Evolutionary conservation across 1,140 invertebrate genomes (phyloP), one percentile per base, ranked within the genome.

Genomic region (Drosophila fuyamai): DNA sequence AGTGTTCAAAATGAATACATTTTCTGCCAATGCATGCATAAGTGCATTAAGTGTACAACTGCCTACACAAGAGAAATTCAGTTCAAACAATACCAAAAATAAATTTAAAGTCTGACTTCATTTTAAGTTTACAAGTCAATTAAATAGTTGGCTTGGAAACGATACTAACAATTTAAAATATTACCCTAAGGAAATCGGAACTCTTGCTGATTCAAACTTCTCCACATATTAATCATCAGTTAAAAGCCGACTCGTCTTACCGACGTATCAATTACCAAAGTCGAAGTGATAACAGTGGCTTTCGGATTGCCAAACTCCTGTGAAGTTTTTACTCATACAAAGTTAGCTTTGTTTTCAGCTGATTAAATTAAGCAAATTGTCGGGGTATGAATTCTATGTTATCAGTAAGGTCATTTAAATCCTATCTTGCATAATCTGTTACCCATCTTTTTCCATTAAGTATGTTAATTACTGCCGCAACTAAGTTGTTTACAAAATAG

Each of bases 341-440:
- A 36, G 54, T 58, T 58, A 10, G 29, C 47, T 51, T 23, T 36
- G 23, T 29, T 51, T 32, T 46, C 65, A 65, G 16, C 35, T 41
- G 58, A 18, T 50, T 46, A 35, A n/a, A 38, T 35, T 35, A 48
- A 32, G n/a, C 29, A 18, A 36, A 38, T 61, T 59, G 29, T 8
- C 6, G 8, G 7, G 29, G 7, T 23, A 29, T 56, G 48, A 8
- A n/a, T 29, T 55, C 27, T 16, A 9, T 16, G 6, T 35, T 68
- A 68, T 68, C 60, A 68, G 60, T 51, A 50, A 68, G 65, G 65
- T 44, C 60, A 44, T 8, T 10, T 6, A 18, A 44, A 44, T 43
- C 60, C 53, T 68, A 68, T 68, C 60, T 68, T 43, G 29, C 60
- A 41, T 56, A 67, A 56, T 70, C 13, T 38, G 23, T 55, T 54